A percentile compares a stretch with the other conserved stretches of the same genome.
Evolutionary conservation across 2,797 vertebrate species (phyloP).

Genomic region (Coregonus ussuriensis): DNA sequence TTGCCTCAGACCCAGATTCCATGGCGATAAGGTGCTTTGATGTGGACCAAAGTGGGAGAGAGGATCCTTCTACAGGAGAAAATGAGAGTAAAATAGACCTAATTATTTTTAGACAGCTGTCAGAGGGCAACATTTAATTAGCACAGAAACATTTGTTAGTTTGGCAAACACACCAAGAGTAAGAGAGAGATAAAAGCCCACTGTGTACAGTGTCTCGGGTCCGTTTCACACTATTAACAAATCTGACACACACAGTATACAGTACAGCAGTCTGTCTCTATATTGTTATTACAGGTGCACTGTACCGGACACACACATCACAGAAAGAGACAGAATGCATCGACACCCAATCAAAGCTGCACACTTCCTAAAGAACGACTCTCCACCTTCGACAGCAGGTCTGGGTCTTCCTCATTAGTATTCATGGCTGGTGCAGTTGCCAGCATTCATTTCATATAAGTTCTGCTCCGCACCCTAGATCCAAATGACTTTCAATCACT

Average conservation of each 20-base stretch:
- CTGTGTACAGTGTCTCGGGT: slow-evolving; percentile 34
- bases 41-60: slow-evolving; percentile 58
- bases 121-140: slow-evolving; percentile 59
- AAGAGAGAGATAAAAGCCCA: slow-evolving; percentile 23
- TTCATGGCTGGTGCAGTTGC: slow-evolving; percentile 41
- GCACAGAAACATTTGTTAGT: slow-evolving; percentile 56
- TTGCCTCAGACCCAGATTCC: slow-evolving; percentile 62
- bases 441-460: slow-evolving; percentile 57
- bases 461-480: slow-evolving; percentile 59
- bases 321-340: slow-evolving; percentile 1
- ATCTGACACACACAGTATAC: slow-evolving; percentile 30
- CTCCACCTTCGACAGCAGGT: slow-evolving; percentile 29
- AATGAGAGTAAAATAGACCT: slow-evolving; percentile 40
- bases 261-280: slow-evolving; percentile 32
- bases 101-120: slow-evolving; percentile 68
- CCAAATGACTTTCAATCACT: slow-evolving; percentile 71
- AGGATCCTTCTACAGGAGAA: neutral
- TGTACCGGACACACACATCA: neutral
- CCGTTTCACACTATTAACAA: slow-evolving; percentile 33
- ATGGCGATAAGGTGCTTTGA: slow-evolving; percentile 62
- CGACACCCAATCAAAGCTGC: neutral
- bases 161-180: slow-evolving; percentile 51
- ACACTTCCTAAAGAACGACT: neutral
- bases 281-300: slow-evolving; percentile 10
- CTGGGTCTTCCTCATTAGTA: slow-evolving; percentile 52